Percentiles rank a stretch among this genome's conserved stretches.
phyloP scores from a whole-genome alignment of 2,113 vertebrate species.

The Reinhardtius hippoglossoides region DNA sequence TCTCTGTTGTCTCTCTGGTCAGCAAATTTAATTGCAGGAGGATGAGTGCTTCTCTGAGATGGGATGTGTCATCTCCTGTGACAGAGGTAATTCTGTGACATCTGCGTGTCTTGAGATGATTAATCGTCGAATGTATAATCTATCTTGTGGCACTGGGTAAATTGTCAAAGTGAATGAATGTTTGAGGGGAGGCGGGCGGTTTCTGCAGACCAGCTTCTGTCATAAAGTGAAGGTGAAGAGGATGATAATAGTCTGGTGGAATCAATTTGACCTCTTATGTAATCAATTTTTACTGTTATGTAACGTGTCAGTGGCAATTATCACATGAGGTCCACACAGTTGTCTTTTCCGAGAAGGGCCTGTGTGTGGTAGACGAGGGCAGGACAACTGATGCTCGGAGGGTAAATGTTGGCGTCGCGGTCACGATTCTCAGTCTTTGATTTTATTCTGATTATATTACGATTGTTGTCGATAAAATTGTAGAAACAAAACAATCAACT shows the following conservation, averaged over 20 bases:
- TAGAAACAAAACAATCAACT: background rate
- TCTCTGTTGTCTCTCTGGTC: constrained; percentile 26
- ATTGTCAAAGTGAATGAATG: constrained; percentile 10
- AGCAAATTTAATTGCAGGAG: constrained; percentile 36
- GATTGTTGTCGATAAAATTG: background rate
- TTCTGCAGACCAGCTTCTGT: constrained; percentile 16
- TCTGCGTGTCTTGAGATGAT: constrained; percentile 42
- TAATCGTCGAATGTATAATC: background rate
- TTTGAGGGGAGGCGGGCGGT: background rate
- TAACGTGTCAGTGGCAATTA: constrained; percentile 36
- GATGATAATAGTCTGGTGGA: constrained; percentile 27
- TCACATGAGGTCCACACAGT: background rate
- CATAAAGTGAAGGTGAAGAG: constrained; percentile 28
- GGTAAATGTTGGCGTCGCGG: background rate
- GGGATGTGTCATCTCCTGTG: constrained; percentile 21
- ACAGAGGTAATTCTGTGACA: constrained; percentile 19
- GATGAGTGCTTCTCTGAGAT: constrained; percentile 11
- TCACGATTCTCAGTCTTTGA: background rate
- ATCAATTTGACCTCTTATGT: constrained; percentile 48
- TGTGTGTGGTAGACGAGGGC: constrained; percentile 9
- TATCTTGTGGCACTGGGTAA: background rate
- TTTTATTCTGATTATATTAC: background rate
- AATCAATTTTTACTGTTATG: constrained; percentile 51
- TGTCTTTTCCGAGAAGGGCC: background rate
- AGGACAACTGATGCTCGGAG: background rate